Evolutionary conservation across 2,888 invertebrate species (phyloP).

Genomic region (Melanostoma mellinum): DNA sequence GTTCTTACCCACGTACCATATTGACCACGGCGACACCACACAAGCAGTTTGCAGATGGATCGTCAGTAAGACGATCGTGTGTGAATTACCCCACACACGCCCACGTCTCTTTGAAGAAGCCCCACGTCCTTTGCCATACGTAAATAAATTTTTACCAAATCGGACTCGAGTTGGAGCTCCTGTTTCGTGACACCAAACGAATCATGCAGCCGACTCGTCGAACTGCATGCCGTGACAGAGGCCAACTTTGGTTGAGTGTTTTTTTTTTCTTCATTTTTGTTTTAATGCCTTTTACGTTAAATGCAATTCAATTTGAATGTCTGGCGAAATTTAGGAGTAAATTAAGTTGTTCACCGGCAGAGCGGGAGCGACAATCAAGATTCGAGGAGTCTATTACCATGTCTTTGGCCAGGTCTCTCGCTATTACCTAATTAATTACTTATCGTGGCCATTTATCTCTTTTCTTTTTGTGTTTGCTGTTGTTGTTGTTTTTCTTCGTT

Average conservation of each 20-base stretch:
- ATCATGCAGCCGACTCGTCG: conserved; percentile 37
- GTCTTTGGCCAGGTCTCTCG: conserved; percentile 70
- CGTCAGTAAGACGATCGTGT: conserved; percentile 21
- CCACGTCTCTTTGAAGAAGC: conserved; percentile 41
- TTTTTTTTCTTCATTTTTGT: background rate
- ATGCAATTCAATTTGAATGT: conserved; percentile 65
- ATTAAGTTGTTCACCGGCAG: conserved; percentile 69
- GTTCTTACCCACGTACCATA: conserved; percentile 11
- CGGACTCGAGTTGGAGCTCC: conserved; percentile 20
- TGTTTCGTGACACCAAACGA: conserved; percentile 68
- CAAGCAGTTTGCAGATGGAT: background rate
- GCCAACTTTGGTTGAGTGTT: conserved; percentile 57
- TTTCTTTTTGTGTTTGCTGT: conserved; percentile 16
- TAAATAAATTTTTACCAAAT: conserved; percentile 41
- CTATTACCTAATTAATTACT: conserved; percentile 75
- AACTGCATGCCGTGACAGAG: conserved; percentile 64
- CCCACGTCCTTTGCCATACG: background rate
- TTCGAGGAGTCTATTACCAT: conserved; percentile 71
- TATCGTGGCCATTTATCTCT: conserved; percentile 73
- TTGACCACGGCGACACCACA: conserved; percentile 3
- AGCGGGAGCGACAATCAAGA: conserved; percentile 64
- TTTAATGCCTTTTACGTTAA: conserved; percentile 20
- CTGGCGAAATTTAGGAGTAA: conserved; percentile 67
- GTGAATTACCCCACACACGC: conserved; percentile 55
- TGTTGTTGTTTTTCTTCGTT: conserved; percentile 6